Percentiles rank a stretch among this genome's conserved stretches.
Evolutionary conservation across 2,113 vertebrate species (phyloP).

Genomic region (Antidorcas marsupialis): DNA sequence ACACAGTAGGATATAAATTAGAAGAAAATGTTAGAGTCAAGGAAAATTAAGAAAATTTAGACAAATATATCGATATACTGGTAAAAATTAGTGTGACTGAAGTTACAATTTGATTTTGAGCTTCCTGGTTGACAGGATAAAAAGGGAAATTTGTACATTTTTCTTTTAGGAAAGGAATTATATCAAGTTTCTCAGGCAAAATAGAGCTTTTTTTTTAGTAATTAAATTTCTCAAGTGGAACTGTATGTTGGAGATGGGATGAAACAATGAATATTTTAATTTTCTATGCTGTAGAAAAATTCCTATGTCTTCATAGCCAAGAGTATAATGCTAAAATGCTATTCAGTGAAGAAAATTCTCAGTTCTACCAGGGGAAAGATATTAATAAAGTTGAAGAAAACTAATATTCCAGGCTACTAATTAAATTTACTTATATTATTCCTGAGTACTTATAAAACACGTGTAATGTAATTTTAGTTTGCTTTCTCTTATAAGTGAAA

Average conservation of each 20-base stretch:
- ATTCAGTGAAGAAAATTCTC: neutral
- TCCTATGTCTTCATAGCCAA: neutral
- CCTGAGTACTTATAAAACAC: conserved; percentile 16
- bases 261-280: neutral
- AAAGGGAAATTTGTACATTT: neutral
- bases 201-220: neutral
- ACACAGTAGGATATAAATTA: neutral
- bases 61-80: neutral
- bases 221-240: neutral
- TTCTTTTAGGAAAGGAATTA: neutral
- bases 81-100: neutral
- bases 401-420: neutral
- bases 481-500: neutral
- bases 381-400: conserved; percentile 8
- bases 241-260: neutral
- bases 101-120: neutral
- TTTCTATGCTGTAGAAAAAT: neutral
- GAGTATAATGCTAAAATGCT: neutral
- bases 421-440: neutral
- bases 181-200: neutral
- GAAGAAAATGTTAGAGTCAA: neutral
- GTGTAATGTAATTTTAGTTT: conserved; percentile 2
- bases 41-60: neutral
- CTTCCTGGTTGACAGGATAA: neutral
- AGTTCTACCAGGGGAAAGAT: neutral